Evolutionary conservation across 1,140 invertebrate genomes (phyloP).

Genomic region (Caenorhabditis tropicalis): DNA sequence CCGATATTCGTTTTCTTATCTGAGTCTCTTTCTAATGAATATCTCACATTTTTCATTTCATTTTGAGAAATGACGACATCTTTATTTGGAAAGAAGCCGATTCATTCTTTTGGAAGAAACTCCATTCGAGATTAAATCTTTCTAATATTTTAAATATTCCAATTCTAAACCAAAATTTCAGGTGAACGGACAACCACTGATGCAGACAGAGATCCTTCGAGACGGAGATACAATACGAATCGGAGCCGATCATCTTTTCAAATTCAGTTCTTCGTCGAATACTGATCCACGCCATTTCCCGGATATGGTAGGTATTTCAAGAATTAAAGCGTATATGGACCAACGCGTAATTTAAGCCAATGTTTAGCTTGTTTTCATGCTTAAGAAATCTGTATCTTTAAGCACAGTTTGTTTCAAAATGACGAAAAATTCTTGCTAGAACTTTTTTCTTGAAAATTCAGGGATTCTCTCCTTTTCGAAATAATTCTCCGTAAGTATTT

Average conservation of each 20-base stretch:
- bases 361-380: too few species aligned
- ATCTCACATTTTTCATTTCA: background rate
- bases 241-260: slow-evolving; percentile 36
- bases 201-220: slow-evolving; percentile 49
- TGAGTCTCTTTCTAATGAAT: background rate
- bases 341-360: too few species aligned
- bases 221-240: slow-evolving; percentile 43
- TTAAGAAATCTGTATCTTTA: too few species aligned
- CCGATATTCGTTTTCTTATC: background rate
- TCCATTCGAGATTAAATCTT: background rate
- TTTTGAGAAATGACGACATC: slow-evolving; percentile 31
- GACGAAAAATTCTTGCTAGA: too few species aligned
- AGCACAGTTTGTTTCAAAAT: too few species aligned
- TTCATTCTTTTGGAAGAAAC: background rate
- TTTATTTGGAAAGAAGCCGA: background rate
- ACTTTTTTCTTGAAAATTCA: background rate
- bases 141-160: background rate
- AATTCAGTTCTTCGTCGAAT: background rate
- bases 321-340: too few species aligned
- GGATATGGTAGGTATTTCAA: background rate
- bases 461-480: background rate
- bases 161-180: background rate
- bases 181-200: slow-evolving; percentile 44
- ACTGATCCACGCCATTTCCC: background rate
- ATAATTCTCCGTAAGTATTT: background rate